These are phyloP conservation scores for Epinephelus awoara DNA, from an alignment of 2,797 vertebrate genomes.

Conservation along the genomic window DNA sequence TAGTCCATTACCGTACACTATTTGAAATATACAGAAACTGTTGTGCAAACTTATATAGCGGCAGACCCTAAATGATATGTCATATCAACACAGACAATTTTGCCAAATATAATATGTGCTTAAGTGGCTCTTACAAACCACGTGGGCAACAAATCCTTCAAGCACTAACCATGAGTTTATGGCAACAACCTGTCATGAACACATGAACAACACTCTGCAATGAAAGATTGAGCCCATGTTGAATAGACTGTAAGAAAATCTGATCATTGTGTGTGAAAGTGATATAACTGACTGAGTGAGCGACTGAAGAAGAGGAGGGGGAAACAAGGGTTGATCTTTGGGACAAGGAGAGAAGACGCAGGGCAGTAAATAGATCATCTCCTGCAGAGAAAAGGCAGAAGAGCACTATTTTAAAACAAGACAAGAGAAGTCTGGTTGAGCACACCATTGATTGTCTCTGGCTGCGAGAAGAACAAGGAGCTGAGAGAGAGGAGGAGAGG, in stretches of 20 bases:
- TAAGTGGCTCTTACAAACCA: not conserved
- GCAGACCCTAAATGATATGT: too few relatives aligned
- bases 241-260: not conserved
- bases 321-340: slow-evolving; percentile 50
- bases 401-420: slow-evolving; percentile 87
- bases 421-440: slow-evolving; percentile 91
- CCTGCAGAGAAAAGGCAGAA: slow-evolving; percentile 83
- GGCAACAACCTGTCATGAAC: not conserved
- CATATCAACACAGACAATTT: too few relatives aligned
- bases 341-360: slow-evolving; percentile 47
- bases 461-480: slow-evolving; percentile 81
- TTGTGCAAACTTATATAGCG: too few relatives aligned
- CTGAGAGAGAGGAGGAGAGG: slow-evolving; percentile 50
- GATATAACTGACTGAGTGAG: slow-evolving; percentile 23
- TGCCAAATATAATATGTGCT: too few relatives aligned
- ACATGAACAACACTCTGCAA: slow-evolving; percentile 18
- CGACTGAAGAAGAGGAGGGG: slow-evolving; percentile 8
- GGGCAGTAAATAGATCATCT: slow-evolving; percentile 79
- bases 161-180: not conserved
- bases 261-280: slow-evolving; percentile 1
- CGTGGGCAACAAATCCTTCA: not conserved
- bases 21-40: too few relatives aligned
- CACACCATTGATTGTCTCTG: slow-evolving; percentile 91
- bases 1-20: too few relatives aligned
- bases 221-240: not conserved